A percentile compares a stretch with the other conserved stretches of the same genome.
Conservation (phyloP, 2,888 invertebrate species). For the Trissolcus brochymenae region DNA sequence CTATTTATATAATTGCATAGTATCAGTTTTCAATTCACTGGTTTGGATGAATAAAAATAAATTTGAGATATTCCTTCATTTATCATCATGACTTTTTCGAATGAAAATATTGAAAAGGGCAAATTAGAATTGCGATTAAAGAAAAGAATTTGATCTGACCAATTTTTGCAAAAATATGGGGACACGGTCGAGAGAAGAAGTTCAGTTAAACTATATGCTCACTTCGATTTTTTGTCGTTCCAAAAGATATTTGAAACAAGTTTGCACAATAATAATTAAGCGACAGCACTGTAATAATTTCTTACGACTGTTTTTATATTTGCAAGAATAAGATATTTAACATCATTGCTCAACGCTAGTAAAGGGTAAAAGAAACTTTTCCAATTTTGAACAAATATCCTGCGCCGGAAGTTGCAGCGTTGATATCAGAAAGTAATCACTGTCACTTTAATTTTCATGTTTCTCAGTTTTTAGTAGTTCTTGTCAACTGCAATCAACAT, state of each 20-base stretch:
- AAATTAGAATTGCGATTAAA: no score
- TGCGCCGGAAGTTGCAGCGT: slow-evolving; percentile 65
- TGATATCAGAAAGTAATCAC: slow-evolving; percentile 58
- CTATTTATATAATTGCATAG: no score
- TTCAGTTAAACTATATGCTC: slow-evolving; percentile 32
- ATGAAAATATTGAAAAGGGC: no score
- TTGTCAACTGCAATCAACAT: not conserved
- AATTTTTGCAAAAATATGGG: no score
- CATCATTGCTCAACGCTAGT: slow-evolving; percentile 30
- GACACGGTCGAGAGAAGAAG: slow-evolving; percentile 12
- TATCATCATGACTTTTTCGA: no score
- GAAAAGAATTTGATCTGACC: no score
- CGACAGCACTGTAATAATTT: slow-evolving; percentile 40
- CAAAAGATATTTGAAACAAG: slow-evolving; percentile 32
- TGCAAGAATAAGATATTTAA: slow-evolving; percentile 36
- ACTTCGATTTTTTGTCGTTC: slow-evolving; percentile 30
- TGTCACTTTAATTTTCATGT: slow-evolving; percentile 44
- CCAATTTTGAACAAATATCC: slow-evolving; percentile 68
- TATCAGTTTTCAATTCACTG: no score
- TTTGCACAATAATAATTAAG: slow-evolving; percentile 39
- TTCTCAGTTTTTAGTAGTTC: slow-evolving; percentile 18
- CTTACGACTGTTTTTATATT: slow-evolving; percentile 25
- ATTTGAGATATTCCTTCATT: no score
- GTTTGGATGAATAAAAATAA: no score
- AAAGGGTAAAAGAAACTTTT: slow-evolving; percentile 65